These are phyloP conservation scores for Lysiphlebus fabarum DNA, from an alignment of 1,140 invertebrate genomes.

Conservation along the genomic window DNA sequence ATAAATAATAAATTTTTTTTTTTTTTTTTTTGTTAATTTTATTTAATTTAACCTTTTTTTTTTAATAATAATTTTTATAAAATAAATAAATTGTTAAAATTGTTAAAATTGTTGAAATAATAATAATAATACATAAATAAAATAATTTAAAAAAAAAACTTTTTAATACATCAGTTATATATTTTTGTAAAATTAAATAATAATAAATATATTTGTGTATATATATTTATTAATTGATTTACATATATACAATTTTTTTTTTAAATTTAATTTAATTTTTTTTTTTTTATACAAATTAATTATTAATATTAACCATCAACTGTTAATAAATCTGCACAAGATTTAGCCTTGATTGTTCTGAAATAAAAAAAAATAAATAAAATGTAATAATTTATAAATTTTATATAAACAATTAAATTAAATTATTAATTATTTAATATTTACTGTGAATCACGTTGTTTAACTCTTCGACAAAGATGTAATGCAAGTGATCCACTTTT, in stretches of 20 bases:
- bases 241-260: conserved; percentile 44
- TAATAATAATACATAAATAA: conserved; percentile 7
- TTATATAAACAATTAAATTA: no score
- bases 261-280: conserved; percentile 17
- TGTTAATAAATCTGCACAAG: conserved; percentile 54
- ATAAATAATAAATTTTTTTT: conserved; percentile 3
- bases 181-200: conserved; percentile 31
- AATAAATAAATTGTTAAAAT: background rate
- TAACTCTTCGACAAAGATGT: conserved; percentile 68
- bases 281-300: conserved; percentile 24
- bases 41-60: conserved; percentile 21
- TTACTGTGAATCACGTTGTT: conserved; percentile 52
- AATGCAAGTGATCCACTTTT: conserved; percentile 75
- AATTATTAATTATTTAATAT: conserved; percentile 9
- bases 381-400: conserved; percentile 6
- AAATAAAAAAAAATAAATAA: conserved; percentile 23
- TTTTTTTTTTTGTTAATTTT: conserved; percentile 22
- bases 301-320: conserved; percentile 30
- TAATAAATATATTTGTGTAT: conserved; percentile 8
- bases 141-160: conserved; percentile 30
- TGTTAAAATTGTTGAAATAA: background rate
- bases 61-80: conserved; percentile 25
- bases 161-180: conserved; percentile 28
- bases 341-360: conserved; percentile 55
- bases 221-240: conserved; percentile 32